Conservation (phyloP, 2,888 invertebrate genomes). For the Linnaemya vulpina region DNA sequence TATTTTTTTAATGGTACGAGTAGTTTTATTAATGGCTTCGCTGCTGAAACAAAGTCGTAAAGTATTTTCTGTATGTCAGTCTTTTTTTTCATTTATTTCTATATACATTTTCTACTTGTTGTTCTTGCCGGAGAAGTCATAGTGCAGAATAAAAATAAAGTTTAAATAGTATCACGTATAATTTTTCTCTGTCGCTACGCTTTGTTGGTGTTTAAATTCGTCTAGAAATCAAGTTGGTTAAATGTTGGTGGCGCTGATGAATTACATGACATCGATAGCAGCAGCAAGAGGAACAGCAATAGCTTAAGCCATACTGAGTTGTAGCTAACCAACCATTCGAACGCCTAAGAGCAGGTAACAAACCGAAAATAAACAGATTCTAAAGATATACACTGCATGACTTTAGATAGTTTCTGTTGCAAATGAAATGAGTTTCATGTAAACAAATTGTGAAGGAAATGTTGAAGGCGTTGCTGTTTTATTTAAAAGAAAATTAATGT, state of each 20-base stretch:
- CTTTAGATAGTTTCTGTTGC: slow-evolving; percentile 9
- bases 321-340: slow-evolving; percentile 59
- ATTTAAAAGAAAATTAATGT: slow-evolving; percentile 27
- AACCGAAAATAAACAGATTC: slow-evolving; percentile 59
- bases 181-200: slow-evolving; percentile 54
- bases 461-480: slow-evolving; percentile 48
- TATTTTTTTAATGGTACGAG: slow-evolving; percentile 51
- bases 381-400: slow-evolving; percentile 33
- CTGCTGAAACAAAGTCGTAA: slow-evolving; percentile 69
- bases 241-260: slow-evolving; percentile 71
- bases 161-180: slow-evolving; percentile 67
- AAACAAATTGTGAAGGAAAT: slow-evolving; percentile 59
- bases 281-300: slow-evolving; percentile 1
- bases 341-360: slow-evolving; percentile 58
- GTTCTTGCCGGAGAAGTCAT: slow-evolving; percentile 32
- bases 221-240: slow-evolving; percentile 49
- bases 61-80: slow-evolving; percentile 51
- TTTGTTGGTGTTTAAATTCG: slow-evolving; percentile 44
- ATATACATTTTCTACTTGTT: slow-evolving; percentile 22
- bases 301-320: slow-evolving; percentile 10
- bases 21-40: slow-evolving; percentile 70
- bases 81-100: slow-evolving; percentile 62
- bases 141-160: slow-evolving; percentile 34
- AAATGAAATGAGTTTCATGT: slow-evolving; percentile 12
- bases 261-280: slow-evolving; percentile 60